Evolutionary conservation across 2,113 vertebrate genomes (phyloP).

Genomic region (Egretta garzetta): DNA sequence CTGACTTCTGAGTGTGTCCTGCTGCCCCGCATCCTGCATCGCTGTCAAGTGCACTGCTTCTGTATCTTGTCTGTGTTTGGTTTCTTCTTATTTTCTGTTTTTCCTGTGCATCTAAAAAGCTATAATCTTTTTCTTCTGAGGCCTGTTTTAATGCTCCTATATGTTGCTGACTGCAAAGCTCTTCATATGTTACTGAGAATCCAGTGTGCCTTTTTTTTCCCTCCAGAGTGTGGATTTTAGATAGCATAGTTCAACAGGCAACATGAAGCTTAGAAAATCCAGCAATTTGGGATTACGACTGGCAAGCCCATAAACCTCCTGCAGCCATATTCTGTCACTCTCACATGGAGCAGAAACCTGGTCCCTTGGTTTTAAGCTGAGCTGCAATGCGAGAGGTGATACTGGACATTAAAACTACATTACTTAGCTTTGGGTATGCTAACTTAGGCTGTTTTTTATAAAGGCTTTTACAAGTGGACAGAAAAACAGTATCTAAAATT

Average conservation of each 20-base stretch:
- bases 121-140: neutral
- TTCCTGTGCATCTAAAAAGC: neutral
- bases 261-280: neutral
- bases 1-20: neutral
- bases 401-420: neutral
- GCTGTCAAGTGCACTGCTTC: neutral
- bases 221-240: neutral
- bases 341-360: neutral
- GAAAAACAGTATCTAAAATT: neutral
- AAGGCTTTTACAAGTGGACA: neutral
- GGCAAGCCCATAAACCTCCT: neutral
- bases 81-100: neutral
- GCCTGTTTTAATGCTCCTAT: neutral
- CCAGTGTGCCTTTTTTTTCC: neutral
- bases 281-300: neutral
- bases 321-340: neutral
- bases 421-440: neutral
- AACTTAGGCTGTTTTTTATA: neutral
- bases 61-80: neutral
- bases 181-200: neutral
- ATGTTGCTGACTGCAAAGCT: neutral
- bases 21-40: neutral
- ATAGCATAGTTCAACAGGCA: neutral
- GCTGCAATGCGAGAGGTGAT: neutral
- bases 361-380: neutral